These are phyloP conservation scores for Psilanteris sp. DNA, from an alignment of 1,140 invertebrate species.

Conservation along the genomic window DNA sequence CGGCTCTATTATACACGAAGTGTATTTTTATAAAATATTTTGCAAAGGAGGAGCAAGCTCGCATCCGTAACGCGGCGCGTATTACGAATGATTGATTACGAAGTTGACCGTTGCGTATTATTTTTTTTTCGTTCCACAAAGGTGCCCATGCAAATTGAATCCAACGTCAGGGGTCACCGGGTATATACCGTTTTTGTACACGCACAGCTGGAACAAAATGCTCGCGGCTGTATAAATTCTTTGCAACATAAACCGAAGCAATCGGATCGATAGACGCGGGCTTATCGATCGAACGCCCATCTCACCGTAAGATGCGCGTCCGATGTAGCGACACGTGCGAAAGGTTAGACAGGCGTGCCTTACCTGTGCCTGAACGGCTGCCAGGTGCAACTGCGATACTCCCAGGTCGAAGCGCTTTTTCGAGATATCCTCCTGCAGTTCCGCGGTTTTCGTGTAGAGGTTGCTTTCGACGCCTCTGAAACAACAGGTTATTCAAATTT, in stretches of 20 bases:
- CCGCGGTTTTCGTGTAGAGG: constrained; percentile 95
- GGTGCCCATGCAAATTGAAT: constrained; percentile 13
- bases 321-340: constrained; percentile 4
- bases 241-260: constrained; percentile 37
- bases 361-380: constrained; percentile 94
- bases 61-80: too few relatives aligned
- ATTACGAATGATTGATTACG: too few relatives aligned
- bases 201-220: not conserved
- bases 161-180: not conserved
- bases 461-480: constrained; percentile 88
- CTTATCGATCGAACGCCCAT: constrained; percentile 12
- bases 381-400: constrained; percentile 93
- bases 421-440: constrained; percentile 96
- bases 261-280: constrained; percentile 39
- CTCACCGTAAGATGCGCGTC: not conserved
- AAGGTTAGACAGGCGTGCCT: constrained; percentile 60
- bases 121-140: too few relatives aligned
- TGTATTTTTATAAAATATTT: too few relatives aligned
- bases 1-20: too few relatives aligned
- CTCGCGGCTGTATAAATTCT: constrained; percentile 8
- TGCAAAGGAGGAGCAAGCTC: too few relatives aligned
- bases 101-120: too few relatives aligned
- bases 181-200: constrained; percentile 27
- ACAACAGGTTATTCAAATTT: not conserved
- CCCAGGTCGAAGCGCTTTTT: constrained; percentile 95